Percentiles rank a stretch among this genome's conserved stretches.
Conservation (phyloP, 2,888 invertebrate species). For the Nephrotoma flavescens region DNA sequence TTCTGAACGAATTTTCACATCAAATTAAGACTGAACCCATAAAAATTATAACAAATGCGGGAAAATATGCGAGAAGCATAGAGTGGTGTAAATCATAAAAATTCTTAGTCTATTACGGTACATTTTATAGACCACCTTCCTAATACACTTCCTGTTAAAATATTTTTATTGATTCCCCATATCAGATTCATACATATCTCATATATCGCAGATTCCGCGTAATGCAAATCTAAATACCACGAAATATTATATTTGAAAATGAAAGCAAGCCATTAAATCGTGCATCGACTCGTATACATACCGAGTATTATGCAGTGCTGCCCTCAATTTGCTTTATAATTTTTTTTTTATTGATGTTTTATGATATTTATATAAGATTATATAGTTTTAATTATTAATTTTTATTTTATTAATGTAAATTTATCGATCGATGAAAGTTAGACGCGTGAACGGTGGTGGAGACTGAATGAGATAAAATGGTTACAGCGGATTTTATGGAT, state of each 20-base stretch:
- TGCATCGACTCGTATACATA: background rate
- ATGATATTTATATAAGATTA: background rate
- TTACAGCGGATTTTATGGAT: background rate
- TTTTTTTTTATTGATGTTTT: too few relatives aligned
- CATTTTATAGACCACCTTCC: background rate
- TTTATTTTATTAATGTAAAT: background rate
- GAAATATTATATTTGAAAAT: background rate
- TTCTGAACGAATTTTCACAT: background rate
- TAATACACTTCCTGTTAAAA: background rate
- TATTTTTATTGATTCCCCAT: background rate
- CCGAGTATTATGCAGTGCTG: too few relatives aligned
- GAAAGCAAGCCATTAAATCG: background rate
- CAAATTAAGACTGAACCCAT: background rate
- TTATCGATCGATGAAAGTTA: background rate
- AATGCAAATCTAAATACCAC: background rate
- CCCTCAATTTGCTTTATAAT: too few relatives aligned
- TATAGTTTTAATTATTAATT: background rate
- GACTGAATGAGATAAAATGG: background rate
- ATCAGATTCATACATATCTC: background rate
- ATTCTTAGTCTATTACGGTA: background rate
- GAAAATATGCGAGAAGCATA: background rate
- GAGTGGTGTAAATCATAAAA: background rate
- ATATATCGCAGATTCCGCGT: background rate
- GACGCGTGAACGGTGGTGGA: background rate
- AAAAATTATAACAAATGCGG: background rate